Evolutionary conservation across 2,113 vertebrate genomes (phyloP).

Genomic region (Calypte anna): DNA sequence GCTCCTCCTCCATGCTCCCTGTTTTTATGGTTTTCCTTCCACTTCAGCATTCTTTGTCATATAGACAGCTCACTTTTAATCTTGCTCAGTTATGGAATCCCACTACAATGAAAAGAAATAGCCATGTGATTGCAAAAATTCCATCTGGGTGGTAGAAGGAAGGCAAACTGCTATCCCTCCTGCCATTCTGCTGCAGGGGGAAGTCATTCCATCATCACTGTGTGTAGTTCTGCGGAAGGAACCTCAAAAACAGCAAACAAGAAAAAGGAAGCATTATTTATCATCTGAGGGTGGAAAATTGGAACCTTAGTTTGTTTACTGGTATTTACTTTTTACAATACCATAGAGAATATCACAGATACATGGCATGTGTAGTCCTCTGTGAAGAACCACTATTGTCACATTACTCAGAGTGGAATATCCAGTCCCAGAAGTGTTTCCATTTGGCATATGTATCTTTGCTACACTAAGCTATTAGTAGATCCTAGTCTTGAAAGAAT

Average conservation of each 20-base stretch:
- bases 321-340: not conserved
- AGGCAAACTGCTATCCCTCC: not conserved
- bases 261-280: not conserved
- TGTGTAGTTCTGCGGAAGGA: not conserved
- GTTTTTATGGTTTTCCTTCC: constrained; percentile 39
- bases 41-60: constrained; percentile 20
- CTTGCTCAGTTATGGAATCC: constrained; percentile 45
- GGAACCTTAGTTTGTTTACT: not conserved
- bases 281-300: not conserved
- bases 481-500: not conserved
- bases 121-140: not conserved
- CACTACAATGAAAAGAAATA: constrained; percentile 5
- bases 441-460: not conserved
- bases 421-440: not conserved
- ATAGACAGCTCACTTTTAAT: constrained; percentile 48
- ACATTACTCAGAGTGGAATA: not conserved
- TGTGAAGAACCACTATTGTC: not conserved
- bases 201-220: not conserved
- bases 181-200: not conserved
- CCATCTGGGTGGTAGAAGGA: not conserved
- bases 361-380: not conserved
- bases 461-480: not conserved
- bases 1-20: constrained; percentile 51
- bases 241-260: not conserved
- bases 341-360: not conserved